Evolutionary conservation across 1,140 invertebrate genomes (phyloP).

Genomic region (Drosophila prosaltans): DNA sequence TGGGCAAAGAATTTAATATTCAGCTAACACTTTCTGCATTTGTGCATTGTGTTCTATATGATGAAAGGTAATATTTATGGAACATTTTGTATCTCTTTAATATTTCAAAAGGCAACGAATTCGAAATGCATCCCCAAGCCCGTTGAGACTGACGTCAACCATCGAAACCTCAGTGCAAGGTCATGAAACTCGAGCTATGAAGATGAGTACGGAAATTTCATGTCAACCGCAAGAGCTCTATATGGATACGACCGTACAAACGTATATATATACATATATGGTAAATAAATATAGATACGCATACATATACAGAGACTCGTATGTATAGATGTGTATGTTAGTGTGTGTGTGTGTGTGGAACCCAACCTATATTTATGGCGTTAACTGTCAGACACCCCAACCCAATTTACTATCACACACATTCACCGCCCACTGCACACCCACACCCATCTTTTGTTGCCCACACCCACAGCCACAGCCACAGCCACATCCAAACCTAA

Average conservation of each 20-base stretch:
- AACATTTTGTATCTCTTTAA: neutral
- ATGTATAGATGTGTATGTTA: neutral
- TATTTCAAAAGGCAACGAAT: neutral
- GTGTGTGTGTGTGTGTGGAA: neutral
- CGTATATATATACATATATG: neutral
- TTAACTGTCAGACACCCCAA: slow-evolving; percentile 33
- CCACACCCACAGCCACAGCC: neutral
- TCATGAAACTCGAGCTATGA: slow-evolving; percentile 53
- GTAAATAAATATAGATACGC: neutral
- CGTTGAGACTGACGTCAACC: slow-evolving; percentile 21
- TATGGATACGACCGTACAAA: neutral
- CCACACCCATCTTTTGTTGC: neutral
- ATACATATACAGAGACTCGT: no score
- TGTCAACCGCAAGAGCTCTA: slow-evolving; percentile 17
- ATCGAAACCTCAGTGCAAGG: slow-evolving; percentile 21
- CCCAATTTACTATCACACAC: neutral
- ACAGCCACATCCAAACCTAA: neutral
- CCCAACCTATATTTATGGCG: slow-evolving; percentile 53
- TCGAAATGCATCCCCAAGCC: neutral
- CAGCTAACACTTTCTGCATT: no score
- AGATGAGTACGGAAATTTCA: slow-evolving; percentile 53
- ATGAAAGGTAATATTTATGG: neutral
- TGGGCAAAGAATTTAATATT: no score
- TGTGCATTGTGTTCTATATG: no score
- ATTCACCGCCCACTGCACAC: neutral